These are phyloP conservation scores for Pachycephala philippinensis DNA, from an alignment of 2,113 vertebrate genomes.

Conservation along the genomic window DNA sequence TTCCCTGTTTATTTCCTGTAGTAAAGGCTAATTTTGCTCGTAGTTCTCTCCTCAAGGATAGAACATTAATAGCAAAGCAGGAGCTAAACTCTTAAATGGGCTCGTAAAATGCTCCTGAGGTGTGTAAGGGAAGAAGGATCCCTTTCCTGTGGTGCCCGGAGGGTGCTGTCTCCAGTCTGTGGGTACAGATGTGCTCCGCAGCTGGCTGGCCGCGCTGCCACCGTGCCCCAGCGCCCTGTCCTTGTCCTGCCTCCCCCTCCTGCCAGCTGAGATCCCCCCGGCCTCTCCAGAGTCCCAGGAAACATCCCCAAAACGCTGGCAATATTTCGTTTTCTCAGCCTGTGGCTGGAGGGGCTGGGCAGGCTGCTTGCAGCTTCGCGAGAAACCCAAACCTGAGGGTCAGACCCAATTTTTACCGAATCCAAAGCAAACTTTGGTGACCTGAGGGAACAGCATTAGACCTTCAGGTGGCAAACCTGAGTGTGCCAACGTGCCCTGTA, in stretches of 20 bases:
- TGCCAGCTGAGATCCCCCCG: not conserved
- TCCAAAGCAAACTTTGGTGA: not conserved
- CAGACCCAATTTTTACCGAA: not conserved
- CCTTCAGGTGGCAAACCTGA: not conserved
- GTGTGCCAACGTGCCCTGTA: not conserved
- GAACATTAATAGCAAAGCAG: not conserved
- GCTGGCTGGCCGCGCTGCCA: not conserved
- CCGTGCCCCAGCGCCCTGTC: not conserved
- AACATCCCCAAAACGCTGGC: not conserved
- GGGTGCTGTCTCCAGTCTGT: not conserved
- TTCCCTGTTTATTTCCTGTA: constrained; percentile 13
- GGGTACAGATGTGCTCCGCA: not conserved
- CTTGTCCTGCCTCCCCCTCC: not conserved
- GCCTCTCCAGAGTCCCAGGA: not conserved
- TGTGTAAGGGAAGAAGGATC: not conserved
- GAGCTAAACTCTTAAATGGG: not conserved
- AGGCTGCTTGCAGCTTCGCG: not conserved
- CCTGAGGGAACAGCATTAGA: not conserved
- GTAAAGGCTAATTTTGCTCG: not conserved
- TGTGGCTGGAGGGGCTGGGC: not conserved
- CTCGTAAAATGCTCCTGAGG: not conserved
- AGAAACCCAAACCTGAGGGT: not conserved
- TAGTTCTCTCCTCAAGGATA: not conserved
- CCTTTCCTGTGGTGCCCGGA: not conserved
- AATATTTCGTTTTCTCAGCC: accelerated